Base-by-base conservation (phyloP, 2,888 invertebrate species). In the Drosophila pseudotakahashii region DNA sequence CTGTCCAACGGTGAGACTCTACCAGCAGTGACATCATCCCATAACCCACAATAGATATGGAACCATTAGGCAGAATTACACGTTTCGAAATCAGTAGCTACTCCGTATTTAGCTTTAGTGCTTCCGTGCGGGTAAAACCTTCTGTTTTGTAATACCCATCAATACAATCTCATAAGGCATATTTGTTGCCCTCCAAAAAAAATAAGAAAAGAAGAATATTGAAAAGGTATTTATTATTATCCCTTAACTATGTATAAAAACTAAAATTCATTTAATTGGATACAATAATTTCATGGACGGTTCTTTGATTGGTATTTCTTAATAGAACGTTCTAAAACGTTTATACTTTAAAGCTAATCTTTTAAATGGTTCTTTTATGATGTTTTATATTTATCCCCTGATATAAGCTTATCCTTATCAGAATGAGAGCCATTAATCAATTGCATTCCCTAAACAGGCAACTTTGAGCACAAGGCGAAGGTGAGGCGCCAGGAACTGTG, bases 401-500 rank as follows among this genome's bases (percentile, higher is more conserved):
- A 41, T 16, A 41, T 10, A 42, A 11, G 10, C 11, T 11, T 19
- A 19, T 19, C n/a, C 9, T n/a, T 1, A 26, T 26, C 9, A 26
- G 7, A 45, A n/a, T 5, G n/a, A 45, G 1, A 13, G 10, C 1
- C 3, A 55, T 30, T 58, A 55, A 36, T 50, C 1, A 1, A 37
- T 32, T 10, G 3, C 9, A 23, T 53, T 34, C 16, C 2, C 2
- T 16, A 7, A 13, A 10, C 37, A 66, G 96, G 96, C 57, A 94
- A 96, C 89, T 94, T 92, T 90, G 94, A 95, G 78, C 94, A 95
- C 2, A 92, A 94, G 88, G 96, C 93, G 68, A 92, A 93, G 41
- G 82, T 92, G 88, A 93, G 99, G 68, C 95, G 95, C 64, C 93
- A 94, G 77, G 99, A 99, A 92, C 92, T 99, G 67, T 96, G 96